phyloP scores from a whole-genome alignment of 2,113 vertebrate species.

The Festucalex cinctus region DNA sequence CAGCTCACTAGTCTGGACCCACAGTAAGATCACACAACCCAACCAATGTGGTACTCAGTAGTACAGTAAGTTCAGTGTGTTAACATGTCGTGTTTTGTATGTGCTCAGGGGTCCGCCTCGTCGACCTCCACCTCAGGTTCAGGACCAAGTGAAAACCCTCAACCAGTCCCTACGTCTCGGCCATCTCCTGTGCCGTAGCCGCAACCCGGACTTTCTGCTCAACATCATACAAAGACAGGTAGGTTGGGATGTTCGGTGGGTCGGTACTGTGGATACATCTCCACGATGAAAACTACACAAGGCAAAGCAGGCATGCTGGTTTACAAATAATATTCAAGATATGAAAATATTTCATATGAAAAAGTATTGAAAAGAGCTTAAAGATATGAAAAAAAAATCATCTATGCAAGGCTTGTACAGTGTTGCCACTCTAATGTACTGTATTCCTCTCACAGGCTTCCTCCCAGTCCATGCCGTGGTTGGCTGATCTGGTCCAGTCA shows the following conservation, averaged over 20 bases:
- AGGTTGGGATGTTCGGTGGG: not conserved
- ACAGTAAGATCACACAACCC: constrained; percentile 75
- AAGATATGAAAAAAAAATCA: not conserved
- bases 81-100: not conserved
- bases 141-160: constrained; percentile 91
- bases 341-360: not conserved
- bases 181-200: constrained; percentile 92
- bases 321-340: not conserved
- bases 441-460: constrained; percentile 76
- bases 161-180: constrained; percentile 93
- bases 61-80: not conserved
- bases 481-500: constrained; percentile 96
- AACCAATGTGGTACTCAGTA: not conserved
- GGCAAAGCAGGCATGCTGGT: not conserved
- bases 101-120: constrained; percentile 86
- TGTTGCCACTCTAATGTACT: not conserved
- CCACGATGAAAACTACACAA: not conserved
- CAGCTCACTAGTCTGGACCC: constrained; percentile 96
- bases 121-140: constrained; percentile 85
- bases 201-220: constrained; percentile 92
- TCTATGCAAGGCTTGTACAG: no score
- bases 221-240: constrained; percentile 99
- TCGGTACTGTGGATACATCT: not conserved
- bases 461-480: constrained; percentile 98
- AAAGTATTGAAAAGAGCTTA: no score